Evolutionary conservation across 2,113 vertebrate genomes (phyloP).

Genomic region (Apeltes quadracus): DNA sequence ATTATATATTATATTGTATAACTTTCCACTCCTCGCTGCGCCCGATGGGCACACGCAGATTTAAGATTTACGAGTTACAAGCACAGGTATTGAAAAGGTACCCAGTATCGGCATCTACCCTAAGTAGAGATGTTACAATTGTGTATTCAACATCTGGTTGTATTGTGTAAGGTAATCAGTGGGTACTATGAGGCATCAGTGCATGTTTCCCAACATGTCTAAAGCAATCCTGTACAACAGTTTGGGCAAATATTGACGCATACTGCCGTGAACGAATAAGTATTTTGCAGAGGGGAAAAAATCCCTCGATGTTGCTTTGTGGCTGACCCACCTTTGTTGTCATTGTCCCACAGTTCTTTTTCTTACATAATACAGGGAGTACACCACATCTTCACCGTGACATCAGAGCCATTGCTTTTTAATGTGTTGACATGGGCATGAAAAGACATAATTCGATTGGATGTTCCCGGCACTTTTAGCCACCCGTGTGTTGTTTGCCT

Average conservation of each 20-base stretch:
- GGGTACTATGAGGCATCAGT: not conserved
- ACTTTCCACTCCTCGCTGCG: no score
- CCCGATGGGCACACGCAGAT: no score
- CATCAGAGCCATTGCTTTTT: constrained; percentile 20
- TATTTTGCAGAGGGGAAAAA: constrained; percentile 16
- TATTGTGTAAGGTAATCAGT: no score
- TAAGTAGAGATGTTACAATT: not conserved
- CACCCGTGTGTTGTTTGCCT: constrained; percentile 34
- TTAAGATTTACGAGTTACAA: not conserved
- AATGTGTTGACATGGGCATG: constrained; percentile 34
- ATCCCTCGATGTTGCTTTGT: not conserved
- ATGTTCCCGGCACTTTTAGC: constrained; percentile 15
- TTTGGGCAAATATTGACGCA: constrained; percentile 30
- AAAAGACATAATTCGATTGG: constrained; percentile 34
- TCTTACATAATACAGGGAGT: not conserved
- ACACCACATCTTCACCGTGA: constrained; percentile 13
- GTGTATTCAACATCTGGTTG: not conserved
- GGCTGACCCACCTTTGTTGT: constrained; percentile 28
- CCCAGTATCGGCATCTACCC: not conserved
- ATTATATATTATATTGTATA: no score
- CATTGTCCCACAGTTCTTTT: constrained; percentile 35
- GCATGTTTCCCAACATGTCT: constrained; percentile 11
- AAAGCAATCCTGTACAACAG: constrained; percentile 8
- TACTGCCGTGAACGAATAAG: not conserved
- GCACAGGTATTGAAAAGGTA: not conserved